phyloP scores from a whole-genome alignment of 1,140 invertebrate genomes.

The Diachasmimorpha longicaudata region DNA sequence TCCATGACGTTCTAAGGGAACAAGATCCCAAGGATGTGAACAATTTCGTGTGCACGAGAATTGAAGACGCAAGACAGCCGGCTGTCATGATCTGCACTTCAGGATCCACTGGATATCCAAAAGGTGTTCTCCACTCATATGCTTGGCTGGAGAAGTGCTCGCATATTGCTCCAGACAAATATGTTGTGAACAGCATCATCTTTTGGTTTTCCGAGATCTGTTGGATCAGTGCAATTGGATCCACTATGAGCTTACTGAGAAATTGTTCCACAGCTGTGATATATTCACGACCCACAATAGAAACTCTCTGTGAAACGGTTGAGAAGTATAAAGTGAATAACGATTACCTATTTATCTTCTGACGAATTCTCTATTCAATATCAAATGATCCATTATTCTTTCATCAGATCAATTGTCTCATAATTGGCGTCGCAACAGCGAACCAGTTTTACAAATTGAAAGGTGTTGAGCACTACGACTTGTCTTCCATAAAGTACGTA shows the following conservation, averaged over 20 bases:
- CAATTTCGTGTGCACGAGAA: conserved; percentile 15
- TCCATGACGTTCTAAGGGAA: conserved; percentile 22
- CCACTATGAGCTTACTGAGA: neutral
- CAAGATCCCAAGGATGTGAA: conserved; percentile 5
- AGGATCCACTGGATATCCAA: conserved; percentile 42
- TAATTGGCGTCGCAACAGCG: neutral
- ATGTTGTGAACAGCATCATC: neutral
- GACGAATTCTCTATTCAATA: neutral
- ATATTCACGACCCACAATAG: neutral
- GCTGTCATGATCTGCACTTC: conserved; percentile 41
- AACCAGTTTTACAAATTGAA: neutral
- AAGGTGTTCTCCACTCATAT: conserved; percentile 34
- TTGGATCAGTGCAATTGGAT: conserved; percentile 29
- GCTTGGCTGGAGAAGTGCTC: neutral
- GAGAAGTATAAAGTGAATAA: conserved; percentile 18
- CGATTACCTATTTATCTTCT: neutral
- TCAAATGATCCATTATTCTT: neutral
- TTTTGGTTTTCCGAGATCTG: conserved; percentile 15
- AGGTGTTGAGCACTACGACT: neutral
- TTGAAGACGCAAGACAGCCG: conserved; percentile 26
- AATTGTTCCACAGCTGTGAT: neutral
- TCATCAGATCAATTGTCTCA: neutral
- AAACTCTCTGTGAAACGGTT: neutral
- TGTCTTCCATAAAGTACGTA: neutral
- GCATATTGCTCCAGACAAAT: neutral